phyloP scores from a whole-genome alignment of 1,140 invertebrate species.

The Drosophila hydei region DNA sequence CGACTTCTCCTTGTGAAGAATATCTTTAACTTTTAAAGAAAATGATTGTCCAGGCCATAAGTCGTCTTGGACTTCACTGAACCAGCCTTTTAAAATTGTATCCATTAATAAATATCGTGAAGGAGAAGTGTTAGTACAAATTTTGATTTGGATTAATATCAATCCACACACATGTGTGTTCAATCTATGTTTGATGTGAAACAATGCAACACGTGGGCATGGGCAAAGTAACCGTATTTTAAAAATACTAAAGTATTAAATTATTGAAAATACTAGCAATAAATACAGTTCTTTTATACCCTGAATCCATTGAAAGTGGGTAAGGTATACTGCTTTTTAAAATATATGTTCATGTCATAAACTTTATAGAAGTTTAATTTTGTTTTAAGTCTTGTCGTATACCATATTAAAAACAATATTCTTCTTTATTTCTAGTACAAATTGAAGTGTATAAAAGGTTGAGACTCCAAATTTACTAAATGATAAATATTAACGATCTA shows the following conservation, averaged over 20 bases:
- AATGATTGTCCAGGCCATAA: constrained; percentile 97
- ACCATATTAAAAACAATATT: no score
- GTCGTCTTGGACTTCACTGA: constrained; percentile 92
- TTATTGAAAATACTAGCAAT: constrained; percentile 32
- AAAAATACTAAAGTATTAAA: constrained; percentile 29
- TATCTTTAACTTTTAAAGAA: constrained; percentile 93
- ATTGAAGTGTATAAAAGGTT: no score
- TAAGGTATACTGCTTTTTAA: no score
- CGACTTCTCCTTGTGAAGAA: constrained; percentile 93
- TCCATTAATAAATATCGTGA: constrained; percentile 81
- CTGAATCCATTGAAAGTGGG: no score
- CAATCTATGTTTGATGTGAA: constrained; percentile 25
- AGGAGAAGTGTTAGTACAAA: not conserved
- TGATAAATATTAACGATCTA: no score
- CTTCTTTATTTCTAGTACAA: no score
- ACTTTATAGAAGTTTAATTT: no score
- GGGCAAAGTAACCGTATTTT: constrained; percentile 36
- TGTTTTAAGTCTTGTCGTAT: no score
- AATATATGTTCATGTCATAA: no score
- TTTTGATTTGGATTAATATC: not conserved
- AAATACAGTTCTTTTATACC: not conserved
- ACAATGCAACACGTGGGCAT: constrained; percentile 41
- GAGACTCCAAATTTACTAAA: no score
- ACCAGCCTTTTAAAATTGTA: constrained; percentile 92
- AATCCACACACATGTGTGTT: not conserved